phyloP scores from a whole-genome alignment of 1,140 invertebrate species.

The Probaryconus sp. region DNA sequence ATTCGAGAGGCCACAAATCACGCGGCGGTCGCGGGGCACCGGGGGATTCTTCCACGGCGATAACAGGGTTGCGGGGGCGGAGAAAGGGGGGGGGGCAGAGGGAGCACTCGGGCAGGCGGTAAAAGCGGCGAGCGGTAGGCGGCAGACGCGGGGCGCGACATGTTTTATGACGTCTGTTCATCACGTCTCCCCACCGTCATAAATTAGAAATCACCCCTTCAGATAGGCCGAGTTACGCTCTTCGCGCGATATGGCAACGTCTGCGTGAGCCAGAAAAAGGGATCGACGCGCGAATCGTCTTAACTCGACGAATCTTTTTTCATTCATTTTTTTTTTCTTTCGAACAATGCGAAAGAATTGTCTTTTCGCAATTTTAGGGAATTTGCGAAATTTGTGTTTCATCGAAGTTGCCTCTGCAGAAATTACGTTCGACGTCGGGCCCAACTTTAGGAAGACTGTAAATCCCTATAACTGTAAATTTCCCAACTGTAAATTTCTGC shows the following conservation, averaged over 20 bases:
- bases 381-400: too few relatives aligned
- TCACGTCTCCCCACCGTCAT: slow-evolving; percentile 78
- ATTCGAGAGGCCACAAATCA: slow-evolving; percentile 68
- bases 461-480: too few relatives aligned
- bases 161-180: slow-evolving; percentile 79
- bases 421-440: too few relatives aligned
- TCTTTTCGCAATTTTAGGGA: too few relatives aligned
- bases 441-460: too few relatives aligned
- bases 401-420: too few relatives aligned
- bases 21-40: slow-evolving; percentile 37
- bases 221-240: slow-evolving; percentile 68
- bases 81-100: slow-evolving; percentile 55
- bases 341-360: too few relatives aligned
- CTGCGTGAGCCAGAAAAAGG: slow-evolving; percentile 34
- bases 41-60: slow-evolving; percentile 56
- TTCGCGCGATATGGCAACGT: slow-evolving; percentile 59
- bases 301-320: slow-evolving; percentile 47
- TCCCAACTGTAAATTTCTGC: too few relatives aligned
- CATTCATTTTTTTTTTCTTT: too few relatives aligned
- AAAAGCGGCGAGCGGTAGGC: slow-evolving; percentile 66
- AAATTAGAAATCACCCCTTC: slow-evolving; percentile 79
- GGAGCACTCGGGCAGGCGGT: too few relatives aligned
- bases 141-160: slow-evolving; percentile 75
- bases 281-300: slow-evolving; percentile 39
- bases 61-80: slow-evolving; percentile 59